phyloP scores from a whole-genome alignment of 2,797 vertebrate species.

The Tympanoctomys barrerae region DNA sequence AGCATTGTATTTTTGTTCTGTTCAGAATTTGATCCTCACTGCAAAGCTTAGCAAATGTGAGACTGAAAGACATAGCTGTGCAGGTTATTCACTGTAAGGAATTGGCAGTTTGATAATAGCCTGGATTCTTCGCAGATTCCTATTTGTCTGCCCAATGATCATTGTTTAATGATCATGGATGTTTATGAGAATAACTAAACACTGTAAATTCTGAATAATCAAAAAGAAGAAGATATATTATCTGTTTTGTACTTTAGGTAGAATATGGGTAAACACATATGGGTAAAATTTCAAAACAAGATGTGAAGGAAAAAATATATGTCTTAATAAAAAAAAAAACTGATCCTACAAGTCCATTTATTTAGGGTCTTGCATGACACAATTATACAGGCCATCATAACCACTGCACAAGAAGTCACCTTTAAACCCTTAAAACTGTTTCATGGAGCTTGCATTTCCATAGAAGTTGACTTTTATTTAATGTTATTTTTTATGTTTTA shows the following conservation, averaged over 20 bases:
- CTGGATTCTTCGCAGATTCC: background rate
- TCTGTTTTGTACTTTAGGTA: slow-evolving; percentile 33
- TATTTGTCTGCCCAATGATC: background rate
- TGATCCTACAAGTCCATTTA: slow-evolving; percentile 7
- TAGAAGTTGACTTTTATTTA: slow-evolving; percentile 37
- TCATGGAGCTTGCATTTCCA: slow-evolving; percentile 31
- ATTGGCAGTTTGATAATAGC: background rate
- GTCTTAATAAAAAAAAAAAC: slow-evolving; percentile 27
- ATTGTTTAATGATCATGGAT: background rate
- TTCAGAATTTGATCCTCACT: background rate
- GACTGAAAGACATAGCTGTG: background rate
- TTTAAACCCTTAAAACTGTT: slow-evolving; percentile 18
- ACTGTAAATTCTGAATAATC: background rate
- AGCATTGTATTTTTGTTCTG: background rate
- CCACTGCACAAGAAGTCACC: background rate
- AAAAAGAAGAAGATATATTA: background rate
- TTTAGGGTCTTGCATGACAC: background rate
- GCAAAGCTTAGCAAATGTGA: background rate
- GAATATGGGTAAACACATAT: background rate
- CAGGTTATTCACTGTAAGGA: background rate
- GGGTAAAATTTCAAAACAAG: slow-evolving; percentile 30
- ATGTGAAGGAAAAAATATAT: slow-evolving; percentile 13
- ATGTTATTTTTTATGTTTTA: background rate
- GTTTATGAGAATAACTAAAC: background rate
- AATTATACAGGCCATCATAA: background rate